Evolutionary conservation across 2,888 invertebrate species (phyloP), one percentile per base, ranked within the genome.

Genomic region (Metallyticus violacea): DNA sequence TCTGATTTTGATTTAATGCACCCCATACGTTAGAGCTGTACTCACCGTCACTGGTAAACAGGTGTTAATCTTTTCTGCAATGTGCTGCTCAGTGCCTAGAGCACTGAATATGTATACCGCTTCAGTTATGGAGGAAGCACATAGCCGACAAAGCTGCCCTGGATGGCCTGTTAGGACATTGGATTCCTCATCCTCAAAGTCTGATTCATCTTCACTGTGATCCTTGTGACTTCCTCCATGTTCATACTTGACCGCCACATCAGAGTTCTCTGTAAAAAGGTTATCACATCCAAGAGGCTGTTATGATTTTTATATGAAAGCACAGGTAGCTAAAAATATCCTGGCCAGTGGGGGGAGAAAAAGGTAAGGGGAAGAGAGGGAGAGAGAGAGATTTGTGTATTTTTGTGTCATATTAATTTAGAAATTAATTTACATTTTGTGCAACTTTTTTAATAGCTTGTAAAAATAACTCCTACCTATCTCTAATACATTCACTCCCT

Each of bases 31-130:
- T n/a, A n/a, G n/a, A n/a, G n/a, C n/a, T n/a, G n/a, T n/a, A 86
- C 87, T 85, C 85, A 88, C 88, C 29, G 86, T 86, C 9, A 88
- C 87, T 0, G 88, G 88, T 77, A 88, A 82, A 26, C 85, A 86
- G 28, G 86, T 87, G 85, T 88, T 88, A 26, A 88, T 88, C 85
- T 88, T 88, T 79, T 87, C 88, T 7, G 88, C 88, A 22, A 88
- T 81, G 30, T 77, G 82, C 26, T 86, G 81, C 62, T 87, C 88
- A 62, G 84, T 79, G 9, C 87, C 88, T 4, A 26, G 77, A 5
- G 80, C 77, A 40, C 87, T 85, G 85, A 85, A 88, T 77, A 88
- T 87, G 77, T 86, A 88, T 6, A 84, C 85, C 28, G 85, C 62
- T 9, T 86, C 86, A 4, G 62, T 76, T 26, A 83, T 86, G 9